Conservation (phyloP, 2,797 vertebrate species). For the Bufotes viridis region DNA sequence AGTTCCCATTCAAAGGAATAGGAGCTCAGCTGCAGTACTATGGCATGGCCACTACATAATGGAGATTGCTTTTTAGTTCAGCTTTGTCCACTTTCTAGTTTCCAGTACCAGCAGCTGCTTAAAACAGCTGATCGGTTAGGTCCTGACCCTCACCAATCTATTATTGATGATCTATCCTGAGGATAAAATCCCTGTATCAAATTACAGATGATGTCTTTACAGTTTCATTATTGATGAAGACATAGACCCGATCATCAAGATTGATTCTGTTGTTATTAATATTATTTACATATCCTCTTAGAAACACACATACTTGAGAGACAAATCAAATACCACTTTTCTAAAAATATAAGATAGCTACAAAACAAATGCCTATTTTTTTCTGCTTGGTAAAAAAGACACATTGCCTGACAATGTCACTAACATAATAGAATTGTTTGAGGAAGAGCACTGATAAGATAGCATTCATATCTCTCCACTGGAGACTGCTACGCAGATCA, state of each 20-base stretch:
- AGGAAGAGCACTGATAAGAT: slow-evolving; percentile 33
- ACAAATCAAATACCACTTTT: not conserved
- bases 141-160: too few species aligned
- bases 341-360: not conserved
- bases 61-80: too few species aligned
- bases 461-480: slow-evolving; percentile 38
- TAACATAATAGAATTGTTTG: slow-evolving; percentile 39
- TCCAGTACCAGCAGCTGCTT: too few species aligned
- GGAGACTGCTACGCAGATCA: slow-evolving; percentile 53
- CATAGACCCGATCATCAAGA: not conserved
- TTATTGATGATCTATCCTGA: too few species aligned
- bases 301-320: not conserved
- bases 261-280: slow-evolving; percentile 1
- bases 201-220: not conserved
- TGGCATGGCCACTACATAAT: too few species aligned
- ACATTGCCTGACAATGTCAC: not conserved
- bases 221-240: not conserved
- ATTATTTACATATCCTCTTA: not conserved
- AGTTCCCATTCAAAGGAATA: too few species aligned
- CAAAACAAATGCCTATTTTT: slow-evolving; percentile 25
- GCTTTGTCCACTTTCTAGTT: too few species aligned
- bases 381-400: not conserved
- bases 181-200: too few species aligned
- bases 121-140: too few species aligned
- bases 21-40: too few species aligned